A percentile compares a stretch with the other conserved stretches of the same genome.
Evolutionary conservation across 2,888 invertebrate species (phyloP).

Genomic region (Erpobdella octoculata): DNA sequence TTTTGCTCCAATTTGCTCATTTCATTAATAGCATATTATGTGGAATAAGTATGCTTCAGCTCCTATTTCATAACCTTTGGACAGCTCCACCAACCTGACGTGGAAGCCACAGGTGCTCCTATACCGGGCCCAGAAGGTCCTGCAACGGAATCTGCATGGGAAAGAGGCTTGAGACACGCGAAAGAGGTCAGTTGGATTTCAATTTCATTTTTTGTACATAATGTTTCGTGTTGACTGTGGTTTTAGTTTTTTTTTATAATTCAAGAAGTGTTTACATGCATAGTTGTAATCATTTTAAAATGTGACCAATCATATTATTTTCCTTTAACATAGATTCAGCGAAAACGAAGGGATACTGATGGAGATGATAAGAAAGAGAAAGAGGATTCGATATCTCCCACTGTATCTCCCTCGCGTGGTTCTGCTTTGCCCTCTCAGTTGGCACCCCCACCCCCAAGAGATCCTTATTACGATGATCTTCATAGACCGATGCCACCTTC

Average conservation of each 20-base stretch:
- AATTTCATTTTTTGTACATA: no score
- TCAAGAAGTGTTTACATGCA: no score
- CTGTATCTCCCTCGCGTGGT: constrained; percentile 11
- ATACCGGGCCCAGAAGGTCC: constrained; percentile 36
- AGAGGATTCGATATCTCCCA: background rate
- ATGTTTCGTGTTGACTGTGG: no score
- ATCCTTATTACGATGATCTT: constrained; percentile 34
- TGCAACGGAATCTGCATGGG: constrained; percentile 79
- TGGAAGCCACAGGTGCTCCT: background rate
- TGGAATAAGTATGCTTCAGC: background rate
- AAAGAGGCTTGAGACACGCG: constrained; percentile 83
- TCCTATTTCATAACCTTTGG: background rate
- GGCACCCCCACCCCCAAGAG: constrained; percentile 28
- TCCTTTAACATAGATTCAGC: background rate
- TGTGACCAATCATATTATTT: background rate
- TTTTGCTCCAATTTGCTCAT: background rate
- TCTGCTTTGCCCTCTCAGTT: constrained; percentile 12
- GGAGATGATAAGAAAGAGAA: constrained; percentile 22
- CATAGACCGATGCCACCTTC: constrained; percentile 1
- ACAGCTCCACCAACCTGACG: constrained; percentile 2
- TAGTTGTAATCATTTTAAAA: background rate
- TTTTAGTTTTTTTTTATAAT: background rate
- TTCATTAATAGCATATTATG: background rate
- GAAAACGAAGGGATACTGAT: constrained; percentile 16
- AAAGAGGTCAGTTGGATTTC: constrained; percentile 74